Conservation (phyloP, 2,113 vertebrate genomes). For the Archocentrus centrarchus region DNA sequence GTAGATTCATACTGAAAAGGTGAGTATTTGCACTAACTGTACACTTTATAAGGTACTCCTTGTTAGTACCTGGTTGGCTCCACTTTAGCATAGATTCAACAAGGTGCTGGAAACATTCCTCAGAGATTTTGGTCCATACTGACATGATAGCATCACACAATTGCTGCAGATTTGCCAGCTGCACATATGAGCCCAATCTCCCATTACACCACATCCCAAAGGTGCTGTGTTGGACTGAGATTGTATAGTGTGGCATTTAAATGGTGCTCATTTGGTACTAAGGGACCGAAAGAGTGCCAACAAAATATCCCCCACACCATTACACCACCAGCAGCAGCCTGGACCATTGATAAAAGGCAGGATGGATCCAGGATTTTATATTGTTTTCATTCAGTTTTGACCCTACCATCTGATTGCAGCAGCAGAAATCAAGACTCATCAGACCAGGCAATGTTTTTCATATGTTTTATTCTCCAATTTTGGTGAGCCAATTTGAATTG, state of each 20-base stretch:
- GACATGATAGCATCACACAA: background rate
- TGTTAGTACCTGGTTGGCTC: background rate
- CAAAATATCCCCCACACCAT: too few relatives aligned
- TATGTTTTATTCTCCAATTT: too few relatives aligned
- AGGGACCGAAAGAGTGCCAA: background rate
- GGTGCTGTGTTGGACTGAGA: background rate
- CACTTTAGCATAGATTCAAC: background rate
- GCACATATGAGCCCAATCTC: background rate
- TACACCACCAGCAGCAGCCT: too few relatives aligned
- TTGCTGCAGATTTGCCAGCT: background rate
- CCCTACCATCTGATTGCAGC: too few relatives aligned
- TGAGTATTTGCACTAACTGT: background rate
- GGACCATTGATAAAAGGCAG: too few relatives aligned
- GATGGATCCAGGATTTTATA: too few relatives aligned
- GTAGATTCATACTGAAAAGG: background rate
- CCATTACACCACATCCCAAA: background rate
- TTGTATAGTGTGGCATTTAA: background rate
- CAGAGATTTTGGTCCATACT: rapidly evolving
- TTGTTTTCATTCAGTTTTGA: too few relatives aligned
- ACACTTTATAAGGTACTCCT: background rate
- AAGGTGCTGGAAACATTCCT: background rate
- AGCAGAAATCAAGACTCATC: too few relatives aligned
- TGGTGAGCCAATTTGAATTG: too few relatives aligned
- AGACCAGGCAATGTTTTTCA: too few relatives aligned
- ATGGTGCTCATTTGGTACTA: background rate